Evolutionary conservation across 2,797 vertebrate genomes (phyloP).

Genomic region (Staurois parvus): DNA sequence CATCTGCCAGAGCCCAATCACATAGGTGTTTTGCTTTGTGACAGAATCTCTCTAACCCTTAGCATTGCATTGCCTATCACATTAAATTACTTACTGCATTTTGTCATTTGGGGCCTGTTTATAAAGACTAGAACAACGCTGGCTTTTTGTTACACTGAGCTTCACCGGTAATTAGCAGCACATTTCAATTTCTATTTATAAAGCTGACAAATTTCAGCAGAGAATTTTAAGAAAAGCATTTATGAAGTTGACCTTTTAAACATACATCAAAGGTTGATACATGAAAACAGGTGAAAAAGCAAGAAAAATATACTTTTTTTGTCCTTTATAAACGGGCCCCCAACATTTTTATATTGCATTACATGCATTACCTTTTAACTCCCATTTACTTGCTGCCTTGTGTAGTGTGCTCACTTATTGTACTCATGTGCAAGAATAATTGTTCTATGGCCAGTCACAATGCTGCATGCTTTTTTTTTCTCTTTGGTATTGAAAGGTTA

Average conservation of each 20-base stretch:
- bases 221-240: too few species aligned
- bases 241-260: too few species aligned
- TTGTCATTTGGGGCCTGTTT: not conserved
- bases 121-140: not conserved
- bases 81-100: slow-evolving; percentile 55
- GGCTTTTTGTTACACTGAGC: too few species aligned
- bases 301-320: not conserved
- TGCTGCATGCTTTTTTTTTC: not conserved
- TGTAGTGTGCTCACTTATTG: too few species aligned
- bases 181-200: not conserved
- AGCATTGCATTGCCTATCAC: slow-evolving; percentile 54
- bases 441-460: not conserved
- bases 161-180: too few species aligned
- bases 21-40: not conserved
- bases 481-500: not conserved
- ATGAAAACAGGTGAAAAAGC: too few species aligned
- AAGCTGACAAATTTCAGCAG: not conserved
- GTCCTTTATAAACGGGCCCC: not conserved
- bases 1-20: not conserved
- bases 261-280: too few species aligned
- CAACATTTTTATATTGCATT: not conserved
- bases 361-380: not conserved
- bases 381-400: not conserved
- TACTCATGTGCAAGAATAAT: too few species aligned
- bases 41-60: slow-evolving; percentile 49